These are phyloP conservation scores for Cyprinus carpio DNA, from an alignment of 2,113 vertebrate species.

Conservation along the genomic window DNA sequence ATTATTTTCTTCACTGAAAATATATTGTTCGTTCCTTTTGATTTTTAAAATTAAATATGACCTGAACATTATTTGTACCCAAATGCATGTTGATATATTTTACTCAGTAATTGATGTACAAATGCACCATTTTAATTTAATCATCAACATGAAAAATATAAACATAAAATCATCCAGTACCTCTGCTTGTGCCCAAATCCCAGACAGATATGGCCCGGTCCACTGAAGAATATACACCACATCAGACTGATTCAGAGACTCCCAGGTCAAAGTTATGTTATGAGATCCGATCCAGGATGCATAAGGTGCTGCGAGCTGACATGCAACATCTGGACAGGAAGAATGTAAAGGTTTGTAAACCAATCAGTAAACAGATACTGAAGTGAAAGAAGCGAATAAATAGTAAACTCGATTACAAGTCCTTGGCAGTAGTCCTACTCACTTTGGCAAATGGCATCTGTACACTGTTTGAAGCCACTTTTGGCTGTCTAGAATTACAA, in stretches of 20 bases:
- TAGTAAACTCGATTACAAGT: neutral
- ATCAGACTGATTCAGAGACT: slow-evolving; percentile 69
- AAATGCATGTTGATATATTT: neutral
- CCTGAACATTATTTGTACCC: too few species aligned
- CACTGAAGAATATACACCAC: slow-evolving; percentile 77
- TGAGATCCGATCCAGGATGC: slow-evolving; percentile 70
- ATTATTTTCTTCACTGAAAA: neutral
- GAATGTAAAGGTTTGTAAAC: neutral
- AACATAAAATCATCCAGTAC: slow-evolving; percentile 52
- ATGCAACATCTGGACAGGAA: slow-evolving; percentile 58
- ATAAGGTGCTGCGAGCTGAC: slow-evolving; percentile 68
- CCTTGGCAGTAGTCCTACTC: neutral
- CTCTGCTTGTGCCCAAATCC: slow-evolving; percentile 76
- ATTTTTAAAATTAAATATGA: neutral
- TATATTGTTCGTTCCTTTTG: neutral
- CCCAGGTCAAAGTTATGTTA: slow-evolving; percentile 71
- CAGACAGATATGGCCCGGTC: slow-evolving; percentile 70
- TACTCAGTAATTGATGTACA: neutral
- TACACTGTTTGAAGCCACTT: neutral
- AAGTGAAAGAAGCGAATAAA: neutral
- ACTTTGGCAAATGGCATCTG: slow-evolving; percentile 7
- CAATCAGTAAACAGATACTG: neutral
- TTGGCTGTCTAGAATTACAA: slow-evolving; percentile 23
- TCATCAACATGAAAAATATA: neutral
- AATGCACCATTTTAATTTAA: neutral